Base-by-base conservation (phyloP, 2,888 invertebrate genomes). In the Imbricaverruca yamaguchii region DNA sequence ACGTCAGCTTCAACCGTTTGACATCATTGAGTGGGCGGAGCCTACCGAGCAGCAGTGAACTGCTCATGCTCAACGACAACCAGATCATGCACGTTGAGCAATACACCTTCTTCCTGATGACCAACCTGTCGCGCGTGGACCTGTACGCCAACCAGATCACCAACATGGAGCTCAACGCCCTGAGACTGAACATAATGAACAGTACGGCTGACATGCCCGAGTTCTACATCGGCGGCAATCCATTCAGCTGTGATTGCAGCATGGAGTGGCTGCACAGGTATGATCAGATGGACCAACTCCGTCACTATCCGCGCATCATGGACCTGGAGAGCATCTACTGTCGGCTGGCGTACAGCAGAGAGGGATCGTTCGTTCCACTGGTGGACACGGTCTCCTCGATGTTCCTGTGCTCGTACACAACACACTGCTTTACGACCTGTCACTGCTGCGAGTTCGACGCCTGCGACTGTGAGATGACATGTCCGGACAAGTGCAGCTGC, bases 381-480 rank as follows among this genome's bases (percentile, higher is more conserved):
- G 91, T 93, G 82, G 93, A 93, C 87, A 93, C 93, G 23, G 92
- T 92, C 18, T 91, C 93, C 74, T 92, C 93, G 86, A 93, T 94
- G 87, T 94, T 94, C 88, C 89, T 95, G 84, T 95, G 94, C 88
- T 92, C 92, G 86, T 95, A 95, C 87, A 92, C 93, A 83, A 91
- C 92, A 83, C 93, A 94, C 86, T 96, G 95, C 87, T 94, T 94
- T 87, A 93, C 94, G 10, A 88, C 93, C 83, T 96, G 95, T 87
- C 93, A 94, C 86, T 95, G 95, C 86, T 96, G 95, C 87, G 94
- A 95, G 87, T 96, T 94, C 86, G 94, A 94, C 86, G 94, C 94
- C 61, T 96, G 95, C 87, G 95, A 96, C 88, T 96, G 95, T 89
- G 93, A 95, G 89, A 94, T 94, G 93, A 94, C 93, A 80, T 96